Evolutionary conservation across 2,797 vertebrate genomes (phyloP).

Genomic region (Chelonia mydas): DNA sequence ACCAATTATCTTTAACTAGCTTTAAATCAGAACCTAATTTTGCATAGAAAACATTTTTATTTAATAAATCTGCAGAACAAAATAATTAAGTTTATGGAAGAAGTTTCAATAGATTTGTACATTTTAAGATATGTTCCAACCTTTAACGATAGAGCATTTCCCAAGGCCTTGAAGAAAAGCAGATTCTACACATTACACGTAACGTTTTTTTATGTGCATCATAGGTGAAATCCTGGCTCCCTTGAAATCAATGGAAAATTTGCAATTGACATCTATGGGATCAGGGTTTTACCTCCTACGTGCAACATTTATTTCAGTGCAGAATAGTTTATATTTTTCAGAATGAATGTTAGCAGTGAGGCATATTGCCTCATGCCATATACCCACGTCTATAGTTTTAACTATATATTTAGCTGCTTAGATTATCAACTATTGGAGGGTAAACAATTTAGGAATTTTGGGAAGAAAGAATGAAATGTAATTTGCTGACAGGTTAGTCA

Average conservation of each 20-base stretch:
- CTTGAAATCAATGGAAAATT: background rate
- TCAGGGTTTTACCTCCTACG: background rate
- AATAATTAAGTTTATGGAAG: background rate
- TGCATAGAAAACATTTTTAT: background rate
- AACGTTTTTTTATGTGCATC: background rate
- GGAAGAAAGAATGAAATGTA: slow-evolving; percentile 42
- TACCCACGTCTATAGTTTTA: slow-evolving; percentile 41
- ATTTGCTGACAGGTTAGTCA: slow-evolving; percentile 47
- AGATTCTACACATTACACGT: slow-evolving; percentile 22
- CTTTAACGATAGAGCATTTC: background rate
- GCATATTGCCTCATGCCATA: slow-evolving; percentile 47
- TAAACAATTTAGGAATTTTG: slow-evolving; percentile 41
- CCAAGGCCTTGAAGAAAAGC: background rate
- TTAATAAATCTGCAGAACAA: background rate
- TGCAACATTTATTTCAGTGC: background rate
- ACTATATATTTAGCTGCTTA: slow-evolving; percentile 28
- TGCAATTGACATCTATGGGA: background rate
- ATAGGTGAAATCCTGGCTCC: background rate
- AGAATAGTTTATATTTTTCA: slow-evolving; percentile 7
- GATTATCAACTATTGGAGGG: slow-evolving; percentile 60
- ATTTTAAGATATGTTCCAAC: background rate
- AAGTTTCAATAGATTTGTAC: background rate
- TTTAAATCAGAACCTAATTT: background rate
- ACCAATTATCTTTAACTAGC: background rate
- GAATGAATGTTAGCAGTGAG: slow-evolving; percentile 41